These are phyloP conservation scores for Ooceraea biroi DNA, from an alignment of 1,140 invertebrate species.

Conservation along the genomic window DNA sequence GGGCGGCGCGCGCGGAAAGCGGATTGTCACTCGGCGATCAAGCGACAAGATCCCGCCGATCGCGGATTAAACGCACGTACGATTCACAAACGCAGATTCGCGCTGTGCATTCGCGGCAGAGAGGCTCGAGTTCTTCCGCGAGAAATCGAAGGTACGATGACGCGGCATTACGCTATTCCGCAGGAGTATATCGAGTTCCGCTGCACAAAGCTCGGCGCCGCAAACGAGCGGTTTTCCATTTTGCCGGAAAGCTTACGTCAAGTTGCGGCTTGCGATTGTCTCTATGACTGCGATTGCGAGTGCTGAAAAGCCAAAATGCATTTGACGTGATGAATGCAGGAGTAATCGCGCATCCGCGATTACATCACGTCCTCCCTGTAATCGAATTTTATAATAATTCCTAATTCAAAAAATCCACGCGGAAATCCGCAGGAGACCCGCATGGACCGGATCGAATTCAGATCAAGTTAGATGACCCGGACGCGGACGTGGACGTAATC, in stretches of 20 bases:
- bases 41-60: conserved; percentile 1
- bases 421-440: background rate
- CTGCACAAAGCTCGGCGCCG: conserved; percentile 8
- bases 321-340: conserved; percentile 1
- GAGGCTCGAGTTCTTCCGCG: conserved; percentile 6
- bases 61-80: too few species aligned
- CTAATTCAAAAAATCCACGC: background rate
- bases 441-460: background rate
- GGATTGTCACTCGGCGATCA: conserved; percentile 55
- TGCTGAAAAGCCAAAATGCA: too few species aligned
- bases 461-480: background rate
- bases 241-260: conserved; percentile 4
- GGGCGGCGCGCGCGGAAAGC: conserved; percentile 56
- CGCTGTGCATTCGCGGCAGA: background rate
- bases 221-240: conserved; percentile 40
- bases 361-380: background rate
- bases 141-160: background rate
- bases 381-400: conserved; percentile 31
- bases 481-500: background rate
- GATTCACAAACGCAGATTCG: too few species aligned
- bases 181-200: conserved; percentile 13
- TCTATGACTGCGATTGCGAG: too few species aligned
- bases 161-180: background rate
- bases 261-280: conserved; percentile 35
- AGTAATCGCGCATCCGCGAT: background rate